phyloP scores from a whole-genome alignment of 2,888 invertebrate species.

The Microctonus hyperodae region DNA sequence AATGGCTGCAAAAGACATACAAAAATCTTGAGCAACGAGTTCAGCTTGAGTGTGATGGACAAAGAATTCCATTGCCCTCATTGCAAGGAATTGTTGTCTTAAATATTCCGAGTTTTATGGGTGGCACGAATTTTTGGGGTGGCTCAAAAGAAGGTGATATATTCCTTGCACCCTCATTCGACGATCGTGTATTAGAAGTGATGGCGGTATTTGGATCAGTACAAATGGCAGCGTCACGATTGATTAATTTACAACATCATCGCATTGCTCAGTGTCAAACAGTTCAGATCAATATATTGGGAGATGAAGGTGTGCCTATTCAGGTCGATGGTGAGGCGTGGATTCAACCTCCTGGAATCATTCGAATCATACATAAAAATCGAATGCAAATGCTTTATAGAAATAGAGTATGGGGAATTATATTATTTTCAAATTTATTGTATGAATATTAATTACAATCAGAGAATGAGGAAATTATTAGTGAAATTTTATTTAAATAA shows the following conservation, averaged over 20 bases:
- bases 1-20: constrained; percentile 88
- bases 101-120: constrained; percentile 98
- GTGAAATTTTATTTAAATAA: not conserved
- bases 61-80: constrained; percentile 92
- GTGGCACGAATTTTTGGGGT: constrained; percentile 99
- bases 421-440: not conserved
- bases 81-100: constrained; percentile 96
- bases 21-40: constrained; percentile 96
- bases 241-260: constrained; percentile 96
- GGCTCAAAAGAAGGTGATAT: constrained; percentile 90
- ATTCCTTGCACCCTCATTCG: constrained; percentile 92
- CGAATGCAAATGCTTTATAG: constrained; percentile 95
- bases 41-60: constrained; percentile 95
- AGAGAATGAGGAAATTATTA: too few species aligned
- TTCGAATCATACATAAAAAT: constrained; percentile 95
- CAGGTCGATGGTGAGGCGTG: constrained; percentile 98
- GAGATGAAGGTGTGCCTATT: constrained; percentile 91
- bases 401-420: constrained; percentile 71
- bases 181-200: constrained; percentile 95
- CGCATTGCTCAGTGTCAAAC: constrained; percentile 96
- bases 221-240: constrained; percentile 95
- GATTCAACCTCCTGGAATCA: constrained; percentile 96
- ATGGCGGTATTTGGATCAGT: constrained; percentile 98
- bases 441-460: too few species aligned
- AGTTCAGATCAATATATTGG: constrained; percentile 94